A percentile compares a stretch with the other conserved stretches of the same genome.
Conservation (phyloP, 2,113 vertebrate genomes). For the Taxidea taxus region DNA sequence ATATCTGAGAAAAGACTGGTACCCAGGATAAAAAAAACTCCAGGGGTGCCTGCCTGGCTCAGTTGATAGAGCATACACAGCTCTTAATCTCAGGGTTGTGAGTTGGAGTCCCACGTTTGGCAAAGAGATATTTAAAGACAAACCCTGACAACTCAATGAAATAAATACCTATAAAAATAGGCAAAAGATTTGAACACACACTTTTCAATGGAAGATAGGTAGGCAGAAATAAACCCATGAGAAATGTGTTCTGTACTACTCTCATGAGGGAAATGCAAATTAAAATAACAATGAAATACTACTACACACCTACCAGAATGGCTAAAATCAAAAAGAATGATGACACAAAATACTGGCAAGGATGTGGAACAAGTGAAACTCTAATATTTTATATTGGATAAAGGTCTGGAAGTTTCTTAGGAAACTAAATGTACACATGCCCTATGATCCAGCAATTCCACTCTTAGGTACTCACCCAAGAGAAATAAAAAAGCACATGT, state of each 20-base stretch:
- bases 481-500: neutral
- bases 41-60: neutral
- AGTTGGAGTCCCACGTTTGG: neutral
- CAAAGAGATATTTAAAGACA: neutral
- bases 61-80: neutral
- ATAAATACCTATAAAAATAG: neutral
- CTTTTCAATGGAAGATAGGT: neutral
- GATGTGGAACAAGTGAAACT: neutral
- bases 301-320: neutral
- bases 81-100: neutral
- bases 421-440: neutral
- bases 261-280: neutral
- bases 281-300: neutral
- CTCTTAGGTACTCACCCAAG: neutral
- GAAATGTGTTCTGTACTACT: neutral
- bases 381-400: neutral
- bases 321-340: neutral
- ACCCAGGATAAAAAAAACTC: neutral
- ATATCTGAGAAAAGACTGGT: slow-evolving; percentile 1
- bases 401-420: neutral
- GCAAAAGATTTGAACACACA: neutral
- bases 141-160: neutral
- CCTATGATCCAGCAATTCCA: neutral
- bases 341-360: neutral
- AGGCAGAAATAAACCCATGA: neutral